Conservation (phyloP, 35 echinoderm and acorn worm species). For the Ptychodera flava region DNA sequence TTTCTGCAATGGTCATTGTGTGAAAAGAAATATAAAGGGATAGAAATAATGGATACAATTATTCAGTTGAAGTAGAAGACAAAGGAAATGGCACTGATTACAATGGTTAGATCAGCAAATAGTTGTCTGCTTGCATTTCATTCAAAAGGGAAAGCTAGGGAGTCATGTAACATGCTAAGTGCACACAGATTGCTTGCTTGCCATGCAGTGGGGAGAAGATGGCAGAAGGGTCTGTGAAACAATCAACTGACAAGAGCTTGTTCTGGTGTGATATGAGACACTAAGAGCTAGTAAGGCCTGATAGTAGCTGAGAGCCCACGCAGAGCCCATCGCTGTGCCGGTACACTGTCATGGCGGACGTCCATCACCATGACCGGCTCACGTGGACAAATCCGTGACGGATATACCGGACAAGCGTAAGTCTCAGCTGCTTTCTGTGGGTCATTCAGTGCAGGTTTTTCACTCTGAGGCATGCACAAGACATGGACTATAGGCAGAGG, state of each 20-base stretch:
- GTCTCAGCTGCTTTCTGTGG: slow-evolving; percentile 38
- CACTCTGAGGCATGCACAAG: slow-evolving; percentile 53
- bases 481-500: slow-evolving; percentile 93
- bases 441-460: slow-evolving; percentile 44
- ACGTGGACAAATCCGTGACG: slow-evolving; percentile 62
- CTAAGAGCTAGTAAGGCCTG: slow-evolving; percentile 58
- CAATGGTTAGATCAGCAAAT: too few relatives aligned
- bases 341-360: slow-evolving; percentile 79
- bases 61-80: too few relatives aligned
- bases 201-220: too few relatives aligned
- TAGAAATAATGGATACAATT: too few relatives aligned
- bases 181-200: too few relatives aligned
- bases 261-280: neutral
- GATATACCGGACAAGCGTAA: slow-evolving; percentile 85
- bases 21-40: neutral
- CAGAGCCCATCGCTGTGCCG: slow-evolving; percentile 66
- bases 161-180: too few relatives aligned
- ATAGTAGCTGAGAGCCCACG: slow-evolving; percentile 86
- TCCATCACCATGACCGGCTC: slow-evolving; percentile 84
- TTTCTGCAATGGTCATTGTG: neutral
- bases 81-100: too few relatives aligned
- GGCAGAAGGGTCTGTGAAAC: too few relatives aligned
- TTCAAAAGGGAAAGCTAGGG: too few relatives aligned
- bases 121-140: too few relatives aligned
- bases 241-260: neutral